A percentile compares a stretch with the other conserved stretches of the same genome.
Conservation (phyloP, 2,113 vertebrate genomes). For the Ivindomyrus marchei region DNA sequence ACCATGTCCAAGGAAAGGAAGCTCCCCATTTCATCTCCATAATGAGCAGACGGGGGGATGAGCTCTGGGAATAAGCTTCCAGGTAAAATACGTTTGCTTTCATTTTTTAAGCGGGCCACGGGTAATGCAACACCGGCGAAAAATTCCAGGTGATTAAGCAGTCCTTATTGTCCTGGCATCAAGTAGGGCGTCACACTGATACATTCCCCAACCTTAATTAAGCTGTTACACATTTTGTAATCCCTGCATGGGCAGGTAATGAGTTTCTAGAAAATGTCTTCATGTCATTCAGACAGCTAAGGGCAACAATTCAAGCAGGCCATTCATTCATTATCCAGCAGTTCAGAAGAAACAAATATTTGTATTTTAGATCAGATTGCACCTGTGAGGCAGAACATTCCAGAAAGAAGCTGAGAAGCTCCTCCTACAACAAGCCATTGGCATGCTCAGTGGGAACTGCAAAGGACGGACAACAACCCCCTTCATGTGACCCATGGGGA, state of each 20-base stretch:
- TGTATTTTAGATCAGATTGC: background rate
- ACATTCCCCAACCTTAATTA: slow-evolving; percentile 10
- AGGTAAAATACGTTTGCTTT: background rate
- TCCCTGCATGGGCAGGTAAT: background rate
- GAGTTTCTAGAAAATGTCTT: background rate
- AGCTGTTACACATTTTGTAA: background rate
- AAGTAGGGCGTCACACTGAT: background rate
- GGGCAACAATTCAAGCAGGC: background rate
- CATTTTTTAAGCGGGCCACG: background rate
- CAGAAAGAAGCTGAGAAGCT: background rate
- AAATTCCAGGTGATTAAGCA: slow-evolving; percentile 3
- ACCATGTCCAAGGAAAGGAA: background rate
- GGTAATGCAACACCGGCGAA: background rate
- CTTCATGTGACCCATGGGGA: background rate
- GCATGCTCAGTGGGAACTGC: background rate
- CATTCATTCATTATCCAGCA: background rate
- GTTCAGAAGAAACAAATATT: background rate
- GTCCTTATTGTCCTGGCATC: background rate
- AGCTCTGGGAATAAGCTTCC: background rate
- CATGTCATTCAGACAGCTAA: background rate
- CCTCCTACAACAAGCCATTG: background rate
- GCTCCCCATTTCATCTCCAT: background rate
- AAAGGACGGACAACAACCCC: background rate
- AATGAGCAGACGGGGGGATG: background rate
- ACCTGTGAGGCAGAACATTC: background rate